Conservation (phyloP, 2,888 invertebrate species). For the Gasteruption jaculator region DNA sequence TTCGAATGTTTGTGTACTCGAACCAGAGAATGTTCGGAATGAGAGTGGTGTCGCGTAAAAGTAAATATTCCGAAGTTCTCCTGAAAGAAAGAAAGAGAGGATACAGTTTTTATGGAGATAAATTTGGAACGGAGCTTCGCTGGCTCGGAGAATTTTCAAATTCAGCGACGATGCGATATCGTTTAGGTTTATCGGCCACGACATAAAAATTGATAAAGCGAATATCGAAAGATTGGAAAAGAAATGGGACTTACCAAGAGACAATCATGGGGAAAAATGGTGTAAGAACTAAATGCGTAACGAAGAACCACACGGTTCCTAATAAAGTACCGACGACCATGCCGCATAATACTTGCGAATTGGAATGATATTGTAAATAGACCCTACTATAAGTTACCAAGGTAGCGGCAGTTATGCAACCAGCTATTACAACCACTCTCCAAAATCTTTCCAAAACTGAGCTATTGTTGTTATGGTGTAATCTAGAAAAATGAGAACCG, state of each 20-base stretch:
- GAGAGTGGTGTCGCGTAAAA: constrained; percentile 82
- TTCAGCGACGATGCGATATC: too few relatives aligned
- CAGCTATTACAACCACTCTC: constrained; percentile 63
- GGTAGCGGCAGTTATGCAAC: constrained; percentile 58
- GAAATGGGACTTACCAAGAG: constrained; percentile 68
- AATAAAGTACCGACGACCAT: constrained; percentile 68
- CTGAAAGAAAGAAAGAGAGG: constrained; percentile 58
- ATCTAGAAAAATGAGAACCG: constrained; percentile 56
- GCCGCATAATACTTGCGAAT: constrained; percentile 77
- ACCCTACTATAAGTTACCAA: constrained; percentile 70
- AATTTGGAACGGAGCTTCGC: too few relatives aligned
- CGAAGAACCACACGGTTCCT: constrained; percentile 76
- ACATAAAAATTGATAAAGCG: too few relatives aligned
- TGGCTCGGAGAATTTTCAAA: too few relatives aligned
- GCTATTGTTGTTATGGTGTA: constrained; percentile 79
- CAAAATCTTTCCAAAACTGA: constrained; percentile 72
- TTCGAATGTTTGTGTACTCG: constrained; percentile 83
- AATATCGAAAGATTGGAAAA: too few relatives aligned
- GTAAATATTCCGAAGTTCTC: constrained; percentile 78
- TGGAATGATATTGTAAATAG: constrained; percentile 83
- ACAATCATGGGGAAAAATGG: constrained; percentile 82
- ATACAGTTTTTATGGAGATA: too few relatives aligned
- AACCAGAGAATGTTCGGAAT: constrained; percentile 93
- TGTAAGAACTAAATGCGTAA: constrained; percentile 76
- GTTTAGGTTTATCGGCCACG: too few relatives aligned